Percentiles rank a stretch among this genome's conserved stretches.
Evolutionary conservation across 2,113 vertebrate species (phyloP).

Genomic region (Anguilla japonica): DNA sequence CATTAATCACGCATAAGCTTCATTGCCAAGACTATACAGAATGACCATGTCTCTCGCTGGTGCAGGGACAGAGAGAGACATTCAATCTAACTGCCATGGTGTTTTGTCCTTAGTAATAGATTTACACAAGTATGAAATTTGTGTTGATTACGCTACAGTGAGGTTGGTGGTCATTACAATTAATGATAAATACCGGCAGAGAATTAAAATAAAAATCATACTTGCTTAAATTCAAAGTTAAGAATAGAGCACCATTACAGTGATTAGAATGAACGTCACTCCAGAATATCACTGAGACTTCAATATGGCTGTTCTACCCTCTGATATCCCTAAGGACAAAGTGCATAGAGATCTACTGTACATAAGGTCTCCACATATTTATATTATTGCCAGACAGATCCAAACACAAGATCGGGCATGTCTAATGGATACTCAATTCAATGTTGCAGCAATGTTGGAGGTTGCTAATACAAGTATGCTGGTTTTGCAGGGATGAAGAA

Average conservation of each 20-base stretch:
- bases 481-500: neutral
- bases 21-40: slow-evolving; percentile 36
- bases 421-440: neutral
- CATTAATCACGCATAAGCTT: slow-evolving; percentile 49
- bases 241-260: neutral
- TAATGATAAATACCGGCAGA: neutral
- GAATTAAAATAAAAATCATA: neutral
- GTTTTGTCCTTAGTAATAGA: neutral
- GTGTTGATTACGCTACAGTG: neutral
- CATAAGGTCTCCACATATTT: slow-evolving; percentile 56
- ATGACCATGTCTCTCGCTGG: slow-evolving; percentile 65
- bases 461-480: slow-evolving; percentile 6
- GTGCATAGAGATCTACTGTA: slow-evolving; percentile 74
- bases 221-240: neutral
- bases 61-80: slow-evolving; percentile 61
- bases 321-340: slow-evolving; percentile 72
- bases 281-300: slow-evolving; percentile 60
- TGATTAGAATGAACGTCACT: neutral
- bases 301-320: slow-evolving; percentile 77
- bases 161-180: neutral
- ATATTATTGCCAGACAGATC: slow-evolving; percentile 5
- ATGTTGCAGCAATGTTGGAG: neutral
- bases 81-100: slow-evolving; percentile 40
- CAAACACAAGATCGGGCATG: neutral
- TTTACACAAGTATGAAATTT: neutral